These are phyloP conservation scores for Dendroctonus valens DNA, from an alignment of 1,140 invertebrate species.

Conservation along the genomic window DNA sequence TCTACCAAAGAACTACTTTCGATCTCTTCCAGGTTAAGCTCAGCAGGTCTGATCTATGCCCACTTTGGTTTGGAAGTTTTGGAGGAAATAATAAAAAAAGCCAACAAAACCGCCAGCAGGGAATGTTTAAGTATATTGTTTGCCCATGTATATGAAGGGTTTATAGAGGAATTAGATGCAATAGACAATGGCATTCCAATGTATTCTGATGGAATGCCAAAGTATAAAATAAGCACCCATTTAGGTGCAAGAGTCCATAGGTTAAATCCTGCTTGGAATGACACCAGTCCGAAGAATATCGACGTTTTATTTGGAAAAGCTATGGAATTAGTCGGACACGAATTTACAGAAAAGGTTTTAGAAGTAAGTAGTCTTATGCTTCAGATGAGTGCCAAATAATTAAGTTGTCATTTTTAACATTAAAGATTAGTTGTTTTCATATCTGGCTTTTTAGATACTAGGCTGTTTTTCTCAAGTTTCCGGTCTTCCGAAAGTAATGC, in stretches of 20 bases:
- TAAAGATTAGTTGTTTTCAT: too few species aligned
- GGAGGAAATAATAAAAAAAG: conserved; percentile 52
- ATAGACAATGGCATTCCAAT: conserved; percentile 93
- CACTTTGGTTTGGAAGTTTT: conserved; percentile 88
- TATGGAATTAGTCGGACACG: conserved; percentile 73
- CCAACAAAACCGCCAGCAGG: conserved; percentile 50
- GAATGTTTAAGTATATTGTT: conserved; percentile 66
- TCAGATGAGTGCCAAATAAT: too few species aligned
- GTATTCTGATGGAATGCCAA: conserved; percentile 69
- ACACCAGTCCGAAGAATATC: conserved; percentile 55
- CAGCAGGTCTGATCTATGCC: conserved; percentile 91
- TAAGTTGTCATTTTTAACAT: too few species aligned
- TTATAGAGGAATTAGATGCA: conserved; percentile 93
- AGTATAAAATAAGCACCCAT: conserved; percentile 78
- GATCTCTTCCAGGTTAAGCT: conserved; percentile 76
- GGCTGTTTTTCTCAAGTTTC: too few species aligned
- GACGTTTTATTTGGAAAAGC: conserved; percentile 71
- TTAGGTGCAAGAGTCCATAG: conserved; percentile 71
- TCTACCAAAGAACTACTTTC: not conserved
- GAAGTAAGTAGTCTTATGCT: conserved; percentile 41
- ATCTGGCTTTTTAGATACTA: too few species aligned
- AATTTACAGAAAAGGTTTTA: conserved; percentile 76
- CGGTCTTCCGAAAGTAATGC: too few species aligned
- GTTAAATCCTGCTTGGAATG: conserved; percentile 90
- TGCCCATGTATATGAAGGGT: conserved; percentile 81